Evolutionary conservation across 2,888 invertebrate species (phyloP).

Genomic region (Lutraria lutraria): DNA sequence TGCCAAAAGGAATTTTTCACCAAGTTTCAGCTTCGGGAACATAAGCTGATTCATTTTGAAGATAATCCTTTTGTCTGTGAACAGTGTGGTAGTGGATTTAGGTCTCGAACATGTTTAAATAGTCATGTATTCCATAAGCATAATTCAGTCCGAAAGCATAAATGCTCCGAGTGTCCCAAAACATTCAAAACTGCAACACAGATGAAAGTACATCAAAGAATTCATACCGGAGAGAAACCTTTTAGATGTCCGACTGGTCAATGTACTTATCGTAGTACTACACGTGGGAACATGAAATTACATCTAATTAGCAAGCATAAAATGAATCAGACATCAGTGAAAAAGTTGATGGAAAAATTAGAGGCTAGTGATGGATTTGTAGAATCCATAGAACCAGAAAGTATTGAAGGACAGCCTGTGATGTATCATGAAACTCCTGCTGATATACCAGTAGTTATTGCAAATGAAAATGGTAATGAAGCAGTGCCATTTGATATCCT

Average conservation of each 20-base stretch:
- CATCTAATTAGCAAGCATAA: constrained; percentile 79
- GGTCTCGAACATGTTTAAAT: constrained; percentile 77
- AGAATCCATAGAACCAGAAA: not conserved
- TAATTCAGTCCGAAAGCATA: constrained; percentile 74
- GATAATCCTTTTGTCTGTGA: constrained; percentile 81
- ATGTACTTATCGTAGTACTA: constrained; percentile 80
- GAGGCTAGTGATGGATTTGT: constrained; percentile 37
- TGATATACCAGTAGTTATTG: not conserved
- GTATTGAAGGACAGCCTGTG: not conserved
- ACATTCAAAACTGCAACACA: constrained; percentile 81
- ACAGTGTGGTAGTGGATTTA: constrained; percentile 80
- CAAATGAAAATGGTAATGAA: not conserved
- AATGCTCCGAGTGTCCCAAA: constrained; percentile 78
- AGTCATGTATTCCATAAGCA: constrained; percentile 82
- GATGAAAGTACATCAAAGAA: constrained; percentile 78
- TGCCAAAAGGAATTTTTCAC: constrained; percentile 82
- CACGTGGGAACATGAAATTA: constrained; percentile 80
- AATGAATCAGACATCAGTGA: constrained; percentile 65
- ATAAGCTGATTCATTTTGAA: constrained; percentile 79
- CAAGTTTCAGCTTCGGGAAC: constrained; percentile 81
- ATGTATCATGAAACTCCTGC: not conserved
- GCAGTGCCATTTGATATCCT: constrained; percentile 28
- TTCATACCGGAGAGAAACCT: constrained; percentile 82
- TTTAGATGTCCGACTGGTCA: constrained; percentile 75
- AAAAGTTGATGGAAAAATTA: constrained; percentile 69